Base-by-base conservation (phyloP, 2,113 vertebrate genomes). In the Podocnemis expansa region DNA sequence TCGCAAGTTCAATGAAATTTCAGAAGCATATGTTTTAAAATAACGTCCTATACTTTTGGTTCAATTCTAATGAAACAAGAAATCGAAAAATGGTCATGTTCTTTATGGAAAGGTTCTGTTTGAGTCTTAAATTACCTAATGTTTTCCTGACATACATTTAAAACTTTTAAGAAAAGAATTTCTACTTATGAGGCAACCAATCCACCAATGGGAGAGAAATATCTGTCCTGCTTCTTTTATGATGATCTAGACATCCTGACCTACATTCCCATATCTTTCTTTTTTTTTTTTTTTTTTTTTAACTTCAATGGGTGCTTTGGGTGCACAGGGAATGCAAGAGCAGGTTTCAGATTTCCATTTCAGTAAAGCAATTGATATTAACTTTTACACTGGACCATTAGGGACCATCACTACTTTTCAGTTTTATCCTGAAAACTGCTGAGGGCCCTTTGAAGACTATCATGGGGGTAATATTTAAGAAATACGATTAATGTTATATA, bases 1-100 rank as follows among this genome's bases (percentile, higher is more conserved):
- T 94, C 91, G 93, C 21, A 24, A 45, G 13, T 27, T 84, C 29
- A 67, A 82, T 0, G 55, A 34, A 21, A 17, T 94, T 96, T 92
- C 90, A 90, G 94, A 84, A 92, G 29, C 21, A 22, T 55, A 84
- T 80, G 85, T 90, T 93, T 80, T 25, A 55, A 89, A 24, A 89
- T 63, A 82, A 27, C 51, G 16, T 80, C 85, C 43, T 51, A 43
- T 25, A 58, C 25, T 89, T 92, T 88, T 90, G 93, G 79, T 90
- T 96, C 47, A 73, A 38, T 93, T 73, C n/a, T 87, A 95, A 93
- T 94, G 84, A 95, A 94, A 95, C 31, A 93, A 73, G 88, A 91
- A 96, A 93, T 96, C 92, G 91, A 96, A 92, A 82, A 95, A 87
- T 82, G 87, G 76, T 89, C 41, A 0, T 94, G 94, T 80, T 78